Evolutionary conservation across 2,888 invertebrate genomes (phyloP).

Genomic region (Chalcosyrphus nemorum): DNA sequence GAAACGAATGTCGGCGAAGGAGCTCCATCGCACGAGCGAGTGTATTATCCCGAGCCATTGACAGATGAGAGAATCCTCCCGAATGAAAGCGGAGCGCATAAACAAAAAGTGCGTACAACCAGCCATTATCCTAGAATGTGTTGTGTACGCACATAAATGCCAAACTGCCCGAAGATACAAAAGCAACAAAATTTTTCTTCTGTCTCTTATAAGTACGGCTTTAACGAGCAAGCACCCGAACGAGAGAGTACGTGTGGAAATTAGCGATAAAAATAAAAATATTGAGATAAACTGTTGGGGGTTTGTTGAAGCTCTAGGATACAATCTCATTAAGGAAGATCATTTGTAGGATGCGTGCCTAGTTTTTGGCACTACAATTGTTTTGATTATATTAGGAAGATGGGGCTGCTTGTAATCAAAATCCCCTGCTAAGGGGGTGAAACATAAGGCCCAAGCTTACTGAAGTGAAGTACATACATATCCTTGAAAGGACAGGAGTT

Average conservation of each 20-base stretch:
- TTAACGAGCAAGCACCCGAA: constrained; percentile 42
- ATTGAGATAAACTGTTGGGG: background rate
- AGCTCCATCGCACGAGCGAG: background rate
- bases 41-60: no score
- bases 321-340: no score
- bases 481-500: no score
- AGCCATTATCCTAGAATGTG: constrained; percentile 57
- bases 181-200: background rate
- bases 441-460: no score
- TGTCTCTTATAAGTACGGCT: constrained; percentile 9
- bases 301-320: background rate
- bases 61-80: constrained; percentile 42
- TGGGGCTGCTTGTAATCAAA: no score
- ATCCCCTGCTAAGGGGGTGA: no score
- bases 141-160: constrained; percentile 33
- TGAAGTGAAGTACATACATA: no score
- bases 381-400: no score
- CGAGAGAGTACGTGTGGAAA: background rate
- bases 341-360: no score
- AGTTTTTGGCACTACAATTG: no score
- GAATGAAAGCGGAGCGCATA: background rate
- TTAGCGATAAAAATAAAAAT: background rate
- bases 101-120: constrained; percentile 16
- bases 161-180: constrained; percentile 30
- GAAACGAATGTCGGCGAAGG: constrained; percentile 12